Conservation (phyloP, 2,113 vertebrate genomes). For the Lates calcarifer region DNA sequence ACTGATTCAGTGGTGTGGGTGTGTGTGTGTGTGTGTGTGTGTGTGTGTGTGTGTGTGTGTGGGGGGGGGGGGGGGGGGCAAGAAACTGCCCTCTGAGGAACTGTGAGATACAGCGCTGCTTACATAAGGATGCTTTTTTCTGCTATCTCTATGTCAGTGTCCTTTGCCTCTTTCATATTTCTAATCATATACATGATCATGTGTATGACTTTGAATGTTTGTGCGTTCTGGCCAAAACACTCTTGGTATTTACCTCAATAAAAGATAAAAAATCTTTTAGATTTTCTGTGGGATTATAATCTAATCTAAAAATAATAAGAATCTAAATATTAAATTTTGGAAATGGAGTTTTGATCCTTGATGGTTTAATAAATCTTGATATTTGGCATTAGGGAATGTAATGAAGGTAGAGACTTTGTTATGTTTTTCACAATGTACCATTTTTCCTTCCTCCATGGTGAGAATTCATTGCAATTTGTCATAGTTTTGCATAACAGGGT, state of each 20-base stretch:
- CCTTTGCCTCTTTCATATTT: background rate
- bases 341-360: background rate
- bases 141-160: background rate
- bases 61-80: no score
- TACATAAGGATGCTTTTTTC: background rate
- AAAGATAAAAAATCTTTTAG: background rate
- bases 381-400: background rate
- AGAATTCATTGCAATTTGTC: conserved; percentile 3
- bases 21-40: background rate
- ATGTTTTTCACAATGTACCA: background rate
- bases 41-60: background rate
- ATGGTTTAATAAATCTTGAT: background rate
- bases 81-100: background rate
- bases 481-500: conserved; percentile 19
- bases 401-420: background rate
- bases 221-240: background rate
- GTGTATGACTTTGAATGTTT: background rate
- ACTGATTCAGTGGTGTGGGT: background rate
- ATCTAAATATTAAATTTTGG: no score
- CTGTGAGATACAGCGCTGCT: background rate
- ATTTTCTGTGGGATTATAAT: background rate
- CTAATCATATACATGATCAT: no score
- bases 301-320: no score
- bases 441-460: background rate
- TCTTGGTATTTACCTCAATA: background rate